Base-by-base conservation (phyloP, 2,113 vertebrate genomes). In the Carassius carassius region DNA sequence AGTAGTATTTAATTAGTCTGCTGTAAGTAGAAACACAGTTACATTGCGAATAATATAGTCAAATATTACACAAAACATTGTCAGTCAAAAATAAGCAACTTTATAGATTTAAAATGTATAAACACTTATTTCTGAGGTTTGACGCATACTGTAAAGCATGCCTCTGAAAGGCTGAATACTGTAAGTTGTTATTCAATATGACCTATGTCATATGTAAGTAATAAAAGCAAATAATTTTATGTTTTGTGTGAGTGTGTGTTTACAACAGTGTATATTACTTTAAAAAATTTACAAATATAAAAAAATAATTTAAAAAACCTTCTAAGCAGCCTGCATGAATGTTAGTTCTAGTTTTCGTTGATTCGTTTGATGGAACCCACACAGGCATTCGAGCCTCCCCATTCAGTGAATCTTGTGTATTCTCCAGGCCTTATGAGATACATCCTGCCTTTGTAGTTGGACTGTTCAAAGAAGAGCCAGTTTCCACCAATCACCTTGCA, bases 321-420 rank as follows among this genome's bases (percentile, higher is more conserved):
- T 19, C 56, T 60, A 1, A 60, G 19, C 56, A 60, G 56, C 56
- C 56, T n/a, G 9, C 72, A 25, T 75, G 9, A n/a, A 32, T 60
- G 16, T 58, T 32, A 19, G 32, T 41, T 81, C 49, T 56, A 82
- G 13, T 75, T 56, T n/a, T 72, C 21, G 13, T 81, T 25, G 1
- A 94, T 91, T 35, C 92, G 90, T 76, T 82, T 88, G 89, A 94
- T 92, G 86, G 93, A 94, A 49, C 92, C 92, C 1, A 94, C 91
- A 79, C 86, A 85, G 51, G 92, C 92, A 9, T 21, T 92, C 37
- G 85, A 85, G 49, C 90, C 87, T 0, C 92, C 92, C 93, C 93
- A 94, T 65, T 94, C 92, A 4, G 89, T 94, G 87, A 93, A 93
- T 86, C 92, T 90, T 74, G 80, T 89, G 91, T 94, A 94, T 67